Conservation (phyloP, 2,888 invertebrate genomes). For the Platycnemis pennipes region DNA sequence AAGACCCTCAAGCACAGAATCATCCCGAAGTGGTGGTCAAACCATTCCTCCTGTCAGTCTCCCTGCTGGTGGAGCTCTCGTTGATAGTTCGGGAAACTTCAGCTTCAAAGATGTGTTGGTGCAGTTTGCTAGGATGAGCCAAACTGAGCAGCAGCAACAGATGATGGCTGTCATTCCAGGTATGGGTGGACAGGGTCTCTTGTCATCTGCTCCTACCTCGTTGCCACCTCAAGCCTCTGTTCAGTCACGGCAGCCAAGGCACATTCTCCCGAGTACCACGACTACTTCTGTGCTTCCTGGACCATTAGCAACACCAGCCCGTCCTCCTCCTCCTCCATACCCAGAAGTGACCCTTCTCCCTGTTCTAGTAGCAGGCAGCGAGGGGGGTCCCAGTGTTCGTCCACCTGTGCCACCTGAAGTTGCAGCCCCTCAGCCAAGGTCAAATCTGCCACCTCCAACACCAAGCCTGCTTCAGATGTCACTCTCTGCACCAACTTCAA, state of each 20-base stretch:
- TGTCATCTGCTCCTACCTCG: background rate
- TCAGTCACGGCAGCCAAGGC: conserved; percentile 12
- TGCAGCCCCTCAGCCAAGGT: conserved; percentile 73
- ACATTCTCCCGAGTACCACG: conserved; percentile 59
- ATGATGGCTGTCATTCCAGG: conserved; percentile 65
- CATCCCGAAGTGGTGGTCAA: conserved; percentile 79
- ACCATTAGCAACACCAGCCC: conserved; percentile 75
- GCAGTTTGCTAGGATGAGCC: conserved; percentile 85
- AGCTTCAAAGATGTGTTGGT: conserved; percentile 88
- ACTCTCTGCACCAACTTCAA: conserved; percentile 82
- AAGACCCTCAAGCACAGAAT: conserved; percentile 81
- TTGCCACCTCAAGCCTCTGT: conserved; percentile 40
- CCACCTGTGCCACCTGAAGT: conserved; percentile 37
- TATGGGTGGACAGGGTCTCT: conserved; percentile 26
- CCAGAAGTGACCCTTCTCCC: conserved; percentile 91
- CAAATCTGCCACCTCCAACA: conserved; percentile 80
- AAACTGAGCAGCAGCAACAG: conserved; percentile 74
- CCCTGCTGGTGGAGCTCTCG: conserved; percentile 72
- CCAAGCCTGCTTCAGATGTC: conserved; percentile 90
- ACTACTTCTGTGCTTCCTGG: conserved; percentile 67
- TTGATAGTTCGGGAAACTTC: conserved; percentile 76
- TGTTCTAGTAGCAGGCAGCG: conserved; percentile 79
- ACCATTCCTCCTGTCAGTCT: conserved; percentile 43
- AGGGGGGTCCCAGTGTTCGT: conserved; percentile 31
- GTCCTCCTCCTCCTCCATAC: conserved; percentile 83